Evolutionary conservation across 2,113 vertebrate genomes (phyloP).

Genomic region (Acanthisitta chloris): DNA sequence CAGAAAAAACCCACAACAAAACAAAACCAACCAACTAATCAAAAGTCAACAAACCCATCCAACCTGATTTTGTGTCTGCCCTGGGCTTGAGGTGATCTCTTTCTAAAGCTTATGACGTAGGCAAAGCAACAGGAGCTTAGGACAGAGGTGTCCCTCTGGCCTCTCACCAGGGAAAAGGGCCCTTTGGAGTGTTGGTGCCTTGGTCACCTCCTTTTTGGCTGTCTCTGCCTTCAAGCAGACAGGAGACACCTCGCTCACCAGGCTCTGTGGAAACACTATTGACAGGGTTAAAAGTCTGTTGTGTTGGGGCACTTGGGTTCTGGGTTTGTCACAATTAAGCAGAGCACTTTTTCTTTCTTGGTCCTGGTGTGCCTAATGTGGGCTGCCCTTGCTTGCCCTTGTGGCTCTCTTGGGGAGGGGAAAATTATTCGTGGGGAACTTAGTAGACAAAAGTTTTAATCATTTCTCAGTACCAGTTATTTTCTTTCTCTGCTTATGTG

Average conservation of each 20-base stretch:
- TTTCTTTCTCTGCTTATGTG: background rate
- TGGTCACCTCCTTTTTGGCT: background rate
- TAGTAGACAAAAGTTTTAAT: background rate
- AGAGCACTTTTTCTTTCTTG: background rate
- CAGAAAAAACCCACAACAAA: accelerated
- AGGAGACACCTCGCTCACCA: background rate
- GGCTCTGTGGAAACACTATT: background rate
- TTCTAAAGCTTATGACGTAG: background rate
- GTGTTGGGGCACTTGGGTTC: background rate
- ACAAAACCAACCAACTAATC: background rate
- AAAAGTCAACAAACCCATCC: background rate
- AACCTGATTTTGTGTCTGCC: background rate
- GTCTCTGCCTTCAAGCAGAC: background rate
- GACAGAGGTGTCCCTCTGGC: background rate
- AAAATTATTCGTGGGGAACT: background rate
- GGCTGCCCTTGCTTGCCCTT: background rate
- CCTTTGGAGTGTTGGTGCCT: background rate
- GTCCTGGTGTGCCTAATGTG: background rate
- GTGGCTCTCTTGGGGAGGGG: background rate
- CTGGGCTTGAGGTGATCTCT: background rate
- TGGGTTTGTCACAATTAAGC: background rate
- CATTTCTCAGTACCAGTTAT: background rate
- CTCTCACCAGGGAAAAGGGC: background rate
- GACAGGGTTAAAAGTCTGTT: background rate
- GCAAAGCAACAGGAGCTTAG: background rate